phyloP scores from a whole-genome alignment of 2,888 invertebrate species.

The Muscina levida region DNA sequence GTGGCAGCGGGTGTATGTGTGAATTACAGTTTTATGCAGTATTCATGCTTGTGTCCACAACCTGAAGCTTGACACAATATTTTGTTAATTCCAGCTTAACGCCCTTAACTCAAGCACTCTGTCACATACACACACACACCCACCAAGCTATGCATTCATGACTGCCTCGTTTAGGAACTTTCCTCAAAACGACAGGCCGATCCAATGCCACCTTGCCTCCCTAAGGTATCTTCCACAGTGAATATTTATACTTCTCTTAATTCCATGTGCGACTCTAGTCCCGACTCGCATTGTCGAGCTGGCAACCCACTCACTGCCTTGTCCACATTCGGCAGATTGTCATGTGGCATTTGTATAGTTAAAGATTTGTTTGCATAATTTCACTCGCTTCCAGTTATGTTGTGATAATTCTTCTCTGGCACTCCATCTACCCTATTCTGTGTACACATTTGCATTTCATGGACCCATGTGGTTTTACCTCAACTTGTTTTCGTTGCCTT shows the following conservation, averaged over 20 bases:
- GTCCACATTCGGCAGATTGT: conserved; percentile 47
- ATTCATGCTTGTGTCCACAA: conserved; percentile 57
- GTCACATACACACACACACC: conserved; percentile 25
- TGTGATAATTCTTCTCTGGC: conserved; percentile 40
- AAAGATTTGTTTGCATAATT: conserved; percentile 57
- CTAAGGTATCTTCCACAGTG: conserved; percentile 30
- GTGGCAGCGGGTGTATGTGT: background rate
- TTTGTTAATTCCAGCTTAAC: conserved; percentile 69
- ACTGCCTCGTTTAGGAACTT: conserved; percentile 68
- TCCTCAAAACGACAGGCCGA: conserved; percentile 3
- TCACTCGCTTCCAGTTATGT: conserved; percentile 41
- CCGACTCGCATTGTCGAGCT: background rate
- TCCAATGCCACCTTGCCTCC: conserved; percentile 21
- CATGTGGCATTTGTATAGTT: conserved; percentile 48
- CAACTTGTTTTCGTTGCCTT: conserved; percentile 47
- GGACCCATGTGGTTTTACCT: conserved; percentile 44
- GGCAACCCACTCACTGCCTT: background rate
- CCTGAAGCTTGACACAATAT: conserved; percentile 68
- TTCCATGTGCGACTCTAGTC: conserved; percentile 25
- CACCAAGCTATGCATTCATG: conserved; percentile 28
- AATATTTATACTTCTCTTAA: conserved; percentile 48
- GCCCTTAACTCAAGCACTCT: conserved; percentile 60
- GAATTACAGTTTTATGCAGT: conserved; percentile 31
- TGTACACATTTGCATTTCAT: conserved; percentile 39
- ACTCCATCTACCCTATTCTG: conserved; percentile 18